Conservation (phyloP, 2,797 vertebrate species). For the Glossophaga mutica region DNA sequence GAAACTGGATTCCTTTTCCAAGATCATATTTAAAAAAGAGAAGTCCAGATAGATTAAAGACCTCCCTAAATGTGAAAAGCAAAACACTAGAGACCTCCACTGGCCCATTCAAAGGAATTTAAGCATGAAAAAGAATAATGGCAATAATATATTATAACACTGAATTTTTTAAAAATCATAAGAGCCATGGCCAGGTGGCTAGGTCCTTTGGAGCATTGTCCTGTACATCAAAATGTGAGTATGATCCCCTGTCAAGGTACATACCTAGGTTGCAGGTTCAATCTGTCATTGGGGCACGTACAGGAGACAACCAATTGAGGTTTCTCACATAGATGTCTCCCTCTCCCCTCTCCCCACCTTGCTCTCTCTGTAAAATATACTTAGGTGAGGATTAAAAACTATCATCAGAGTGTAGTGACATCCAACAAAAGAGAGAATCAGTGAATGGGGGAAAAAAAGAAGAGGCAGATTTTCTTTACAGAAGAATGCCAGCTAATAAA, state of each 20-base stretch:
- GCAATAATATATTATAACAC: not conserved
- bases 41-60: not conserved
- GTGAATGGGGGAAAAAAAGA: not conserved
- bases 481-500: not conserved
- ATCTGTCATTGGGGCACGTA: too few species aligned
- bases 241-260: too few species aligned
- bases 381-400: too few species aligned
- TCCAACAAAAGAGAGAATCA: not conserved
- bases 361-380: too few species aligned
- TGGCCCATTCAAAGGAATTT: not conserved
- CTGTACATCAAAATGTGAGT: too few species aligned
- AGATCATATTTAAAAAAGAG: not conserved
- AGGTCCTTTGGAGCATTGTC: too few species aligned
- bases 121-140: not conserved
- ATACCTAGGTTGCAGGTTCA: too few species aligned
- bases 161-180: not conserved
- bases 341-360: too few species aligned
- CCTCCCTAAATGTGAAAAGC: not conserved
- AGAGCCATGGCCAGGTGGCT: too few species aligned
- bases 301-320: too few species aligned
- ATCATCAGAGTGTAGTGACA: not conserved
- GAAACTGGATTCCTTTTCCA: not conserved
- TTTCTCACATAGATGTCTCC: too few species aligned
- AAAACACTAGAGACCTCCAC: not conserved
- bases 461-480: not conserved